These are phyloP conservation scores for Zaprionus davidi DNA, from an alignment of 1,140 invertebrate genomes.

Conservation along the genomic window DNA sequence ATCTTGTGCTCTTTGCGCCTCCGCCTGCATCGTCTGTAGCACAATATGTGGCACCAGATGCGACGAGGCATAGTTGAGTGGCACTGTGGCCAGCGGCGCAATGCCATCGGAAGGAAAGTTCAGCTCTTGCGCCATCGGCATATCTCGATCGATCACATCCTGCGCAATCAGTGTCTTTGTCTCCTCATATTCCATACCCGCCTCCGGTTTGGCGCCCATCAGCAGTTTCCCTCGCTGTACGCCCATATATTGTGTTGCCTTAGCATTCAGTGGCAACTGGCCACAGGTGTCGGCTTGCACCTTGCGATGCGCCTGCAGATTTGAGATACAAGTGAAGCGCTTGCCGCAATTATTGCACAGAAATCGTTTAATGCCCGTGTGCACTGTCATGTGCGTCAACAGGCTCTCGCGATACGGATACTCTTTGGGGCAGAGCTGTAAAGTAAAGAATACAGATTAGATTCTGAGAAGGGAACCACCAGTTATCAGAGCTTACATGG, in stretches of 20 bases:
- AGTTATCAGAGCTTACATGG: slow-evolving; percentile 55
- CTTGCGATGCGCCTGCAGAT: slow-evolving; percentile 84
- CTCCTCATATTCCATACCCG: slow-evolving; percentile 78
- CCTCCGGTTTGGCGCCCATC: slow-evolving; percentile 79
- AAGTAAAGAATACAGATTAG: neutral
- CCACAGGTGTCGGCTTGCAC: slow-evolving; percentile 81
- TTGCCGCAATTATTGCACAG: slow-evolving; percentile 85
- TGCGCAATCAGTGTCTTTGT: slow-evolving; percentile 77
- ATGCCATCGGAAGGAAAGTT: slow-evolving; percentile 73
- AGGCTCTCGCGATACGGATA: slow-evolving; percentile 85
- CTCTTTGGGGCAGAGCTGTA: slow-evolving; percentile 85
- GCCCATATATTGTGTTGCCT: slow-evolving; percentile 81
- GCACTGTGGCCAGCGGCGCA: slow-evolving; percentile 68
- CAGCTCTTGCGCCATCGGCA: slow-evolving; percentile 76
- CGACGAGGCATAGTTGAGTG: slow-evolving; percentile 68
- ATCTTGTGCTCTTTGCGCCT: slow-evolving; percentile 55
- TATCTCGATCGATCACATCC: slow-evolving; percentile 76
- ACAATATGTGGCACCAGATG: slow-evolving; percentile 72
- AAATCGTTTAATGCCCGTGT: slow-evolving; percentile 85
- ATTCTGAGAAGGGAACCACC: neutral
- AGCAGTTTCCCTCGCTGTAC: slow-evolving; percentile 77
- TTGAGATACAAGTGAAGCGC: slow-evolving; percentile 85
- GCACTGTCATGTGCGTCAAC: slow-evolving; percentile 85
- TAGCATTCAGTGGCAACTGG: slow-evolving; percentile 72
- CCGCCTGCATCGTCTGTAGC: slow-evolving; percentile 74